A percentile compares a stretch with the other conserved stretches of the same genome.
These are phyloP conservation scores for Danio tinwini DNA, from an alignment of 2,797 vertebrate species.

Conservation along the genomic window DNA sequence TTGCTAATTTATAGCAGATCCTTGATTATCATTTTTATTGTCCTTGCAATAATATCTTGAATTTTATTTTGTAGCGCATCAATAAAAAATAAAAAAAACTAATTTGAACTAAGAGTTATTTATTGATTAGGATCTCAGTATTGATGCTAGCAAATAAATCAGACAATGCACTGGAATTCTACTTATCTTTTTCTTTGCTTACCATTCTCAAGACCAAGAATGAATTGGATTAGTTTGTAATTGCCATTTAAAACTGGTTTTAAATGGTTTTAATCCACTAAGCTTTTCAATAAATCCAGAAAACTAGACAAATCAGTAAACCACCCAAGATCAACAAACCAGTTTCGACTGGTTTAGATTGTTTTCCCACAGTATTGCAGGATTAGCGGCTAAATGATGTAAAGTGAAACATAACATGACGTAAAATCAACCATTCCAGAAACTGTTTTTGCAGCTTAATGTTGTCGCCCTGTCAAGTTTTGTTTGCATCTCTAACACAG, in stretches of 20 bases:
- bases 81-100: too few relatives aligned
- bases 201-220: too few relatives aligned
- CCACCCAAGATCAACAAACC: not conserved
- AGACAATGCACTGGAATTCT: too few relatives aligned
- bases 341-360: not conserved
- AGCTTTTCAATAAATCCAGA: not conserved
- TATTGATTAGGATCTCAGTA: too few relatives aligned
- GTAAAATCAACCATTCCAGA: not conserved
- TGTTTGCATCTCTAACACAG: not conserved
- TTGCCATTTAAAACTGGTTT: not conserved
- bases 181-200: too few relatives aligned
- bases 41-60: too few relatives aligned
- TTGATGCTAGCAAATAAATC: too few relatives aligned
- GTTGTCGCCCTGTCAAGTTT: conserved; percentile 20
- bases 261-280: not conserved
- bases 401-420: not conserved
- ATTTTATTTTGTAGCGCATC: too few relatives aligned
- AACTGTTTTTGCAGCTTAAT: conserved; percentile 30
- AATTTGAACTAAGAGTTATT: too few relatives aligned
- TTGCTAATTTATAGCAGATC: too few relatives aligned
- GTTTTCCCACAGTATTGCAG: not conserved
- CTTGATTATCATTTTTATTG: too few relatives aligned
- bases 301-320: not conserved
- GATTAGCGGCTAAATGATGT: conserved; percentile 11
- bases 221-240: too few relatives aligned